Evolutionary conservation across 1,140 invertebrate species (phyloP).

Genomic region (Apis dorsata): DNA sequence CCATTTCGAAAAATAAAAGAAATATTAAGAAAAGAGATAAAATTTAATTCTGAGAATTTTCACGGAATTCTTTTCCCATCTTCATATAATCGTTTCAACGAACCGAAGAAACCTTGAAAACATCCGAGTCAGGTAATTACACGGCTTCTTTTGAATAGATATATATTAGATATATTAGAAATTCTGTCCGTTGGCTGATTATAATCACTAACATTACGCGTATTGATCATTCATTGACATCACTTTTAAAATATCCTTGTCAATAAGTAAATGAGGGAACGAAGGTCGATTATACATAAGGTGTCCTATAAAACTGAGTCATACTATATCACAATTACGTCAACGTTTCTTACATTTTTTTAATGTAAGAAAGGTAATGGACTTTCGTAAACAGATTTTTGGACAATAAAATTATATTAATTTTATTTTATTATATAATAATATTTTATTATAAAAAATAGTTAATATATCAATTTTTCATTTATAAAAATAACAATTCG

Average conservation of each 20-base stretch:
- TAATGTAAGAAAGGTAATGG: not conserved
- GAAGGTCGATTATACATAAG: slow-evolving; percentile 17
- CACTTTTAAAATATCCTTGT: slow-evolving; percentile 18
- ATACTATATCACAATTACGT: not conserved
- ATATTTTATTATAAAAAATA: too few relatives aligned
- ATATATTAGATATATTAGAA: slow-evolving; percentile 3
- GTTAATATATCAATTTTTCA: too few relatives aligned
- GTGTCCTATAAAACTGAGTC: slow-evolving; percentile 10
- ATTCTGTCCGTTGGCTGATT: not conserved
- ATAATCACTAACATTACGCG: slow-evolving; percentile 19
- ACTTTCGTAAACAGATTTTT: not conserved
- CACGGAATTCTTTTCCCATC: not conserved
- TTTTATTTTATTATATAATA: not conserved
- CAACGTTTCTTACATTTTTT: not conserved
- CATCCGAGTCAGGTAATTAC: slow-evolving; percentile 43
- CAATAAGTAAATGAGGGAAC: slow-evolving; percentile 25
- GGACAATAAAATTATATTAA: not conserved
- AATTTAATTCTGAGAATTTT: not conserved
- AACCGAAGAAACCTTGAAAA: slow-evolving; percentile 38
- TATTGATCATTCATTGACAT: slow-evolving; percentile 27
- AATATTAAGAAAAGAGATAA: not conserved
- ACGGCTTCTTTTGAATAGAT: slow-evolving; percentile 24
- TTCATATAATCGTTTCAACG: not conserved
- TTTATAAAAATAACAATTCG: not conserved
- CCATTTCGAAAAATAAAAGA: too few relatives aligned